phyloP scores from a whole-genome alignment of 2,113 vertebrate species.

The Hipposideros armiger region DNA sequence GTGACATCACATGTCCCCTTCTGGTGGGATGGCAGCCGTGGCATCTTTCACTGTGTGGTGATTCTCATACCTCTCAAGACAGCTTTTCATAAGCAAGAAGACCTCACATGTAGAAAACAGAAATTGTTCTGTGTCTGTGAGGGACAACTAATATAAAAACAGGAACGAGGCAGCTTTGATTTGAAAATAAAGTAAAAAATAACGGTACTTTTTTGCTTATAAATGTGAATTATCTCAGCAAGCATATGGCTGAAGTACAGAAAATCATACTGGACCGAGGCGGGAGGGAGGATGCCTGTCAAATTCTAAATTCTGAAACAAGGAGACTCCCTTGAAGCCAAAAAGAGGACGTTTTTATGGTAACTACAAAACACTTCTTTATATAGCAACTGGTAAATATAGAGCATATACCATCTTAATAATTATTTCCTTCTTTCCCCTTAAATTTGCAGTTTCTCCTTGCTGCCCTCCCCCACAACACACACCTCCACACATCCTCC shows the following conservation, averaged over 20 bases:
- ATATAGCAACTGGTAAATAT: not conserved
- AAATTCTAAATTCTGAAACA: slow-evolving; percentile 24
- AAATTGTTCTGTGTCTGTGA: not conserved
- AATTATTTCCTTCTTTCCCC: not conserved
- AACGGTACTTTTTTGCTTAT: not conserved
- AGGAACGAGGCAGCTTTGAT: not conserved
- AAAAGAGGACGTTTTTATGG: not conserved
- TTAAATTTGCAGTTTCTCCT: not conserved
- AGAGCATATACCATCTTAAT: not conserved
- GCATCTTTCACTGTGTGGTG: not conserved
- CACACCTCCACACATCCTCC: not conserved
- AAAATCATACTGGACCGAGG: not conserved
- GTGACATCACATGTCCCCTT: no score
- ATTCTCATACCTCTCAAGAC: not conserved
- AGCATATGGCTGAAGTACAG: not conserved
- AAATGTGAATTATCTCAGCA: not conserved
- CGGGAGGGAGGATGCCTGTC: not conserved
- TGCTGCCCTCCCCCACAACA: not conserved
- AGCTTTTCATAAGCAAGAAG: not conserved
- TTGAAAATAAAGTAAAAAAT: slow-evolving; percentile 14
- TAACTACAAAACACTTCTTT: not conserved
- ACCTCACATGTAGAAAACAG: not conserved
- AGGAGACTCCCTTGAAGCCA: not conserved
- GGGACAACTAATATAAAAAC: not conserved
- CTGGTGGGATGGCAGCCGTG: not conserved